A percentile compares a stretch with the other conserved stretches of the same genome.
Evolutionary conservation across 2,888 invertebrate species (phyloP).

Genomic region (Nineta flava): DNA sequence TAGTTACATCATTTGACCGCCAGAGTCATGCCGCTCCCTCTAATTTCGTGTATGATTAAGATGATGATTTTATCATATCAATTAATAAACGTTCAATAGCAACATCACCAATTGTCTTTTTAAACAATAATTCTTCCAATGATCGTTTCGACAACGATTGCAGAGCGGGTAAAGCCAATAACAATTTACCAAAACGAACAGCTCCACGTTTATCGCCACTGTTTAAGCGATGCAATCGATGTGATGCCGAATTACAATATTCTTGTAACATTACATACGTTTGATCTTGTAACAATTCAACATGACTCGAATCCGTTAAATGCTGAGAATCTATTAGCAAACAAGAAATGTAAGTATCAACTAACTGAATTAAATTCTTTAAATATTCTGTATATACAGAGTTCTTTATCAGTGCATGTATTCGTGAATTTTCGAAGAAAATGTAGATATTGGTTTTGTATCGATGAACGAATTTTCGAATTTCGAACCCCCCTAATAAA

Average conservation of each 20-base stretch:
- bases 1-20: no score
- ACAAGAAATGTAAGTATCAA: no score
- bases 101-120: slow-evolving; percentile 58
- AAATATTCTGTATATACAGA: no score
- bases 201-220: slow-evolving; percentile 15
- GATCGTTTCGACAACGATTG: slow-evolving; percentile 24
- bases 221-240: slow-evolving; percentile 6
- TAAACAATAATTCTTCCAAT: slow-evolving; percentile 56
- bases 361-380: slow-evolving; percentile 12
- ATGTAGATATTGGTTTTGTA: no score
- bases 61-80: slow-evolving; percentile 36
- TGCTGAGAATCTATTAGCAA: slow-evolving; percentile 46
- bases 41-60: no score
- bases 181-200: slow-evolving; percentile 53
- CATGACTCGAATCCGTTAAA: slow-evolving; percentile 38
- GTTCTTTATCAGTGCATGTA: no score
- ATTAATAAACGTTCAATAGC: slow-evolving; percentile 52
- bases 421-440: no score
- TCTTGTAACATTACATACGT: slow-evolving; percentile 62
- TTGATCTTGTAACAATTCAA: slow-evolving; percentile 63
- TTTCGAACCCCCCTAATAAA: no score
- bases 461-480: no score
- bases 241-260: slow-evolving; percentile 34
- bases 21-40: no score
- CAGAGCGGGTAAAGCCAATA: slow-evolving; percentile 54